These are phyloP conservation scores for Menidia menidia DNA, from an alignment of 2,797 vertebrate genomes.

Conservation along the genomic window DNA sequence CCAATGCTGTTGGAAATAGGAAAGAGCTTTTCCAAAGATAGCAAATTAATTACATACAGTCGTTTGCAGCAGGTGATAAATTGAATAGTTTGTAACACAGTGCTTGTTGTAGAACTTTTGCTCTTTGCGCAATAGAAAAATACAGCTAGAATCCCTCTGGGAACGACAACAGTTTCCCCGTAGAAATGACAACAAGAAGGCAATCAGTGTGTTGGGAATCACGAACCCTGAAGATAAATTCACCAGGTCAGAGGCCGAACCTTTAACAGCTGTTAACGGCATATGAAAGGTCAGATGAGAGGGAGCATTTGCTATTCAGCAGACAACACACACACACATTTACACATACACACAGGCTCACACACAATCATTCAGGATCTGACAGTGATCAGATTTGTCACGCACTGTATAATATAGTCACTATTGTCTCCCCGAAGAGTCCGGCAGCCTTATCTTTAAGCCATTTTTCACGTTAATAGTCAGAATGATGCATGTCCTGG, in stretches of 20 bases:
- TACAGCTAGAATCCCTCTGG: not conserved
- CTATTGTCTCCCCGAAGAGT: constrained; percentile 46
- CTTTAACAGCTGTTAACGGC: constrained; percentile 42
- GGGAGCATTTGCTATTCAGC: constrained; percentile 7
- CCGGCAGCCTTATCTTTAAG: constrained; percentile 53
- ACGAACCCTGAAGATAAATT: constrained; percentile 34
- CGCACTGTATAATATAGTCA: constrained; percentile 43
- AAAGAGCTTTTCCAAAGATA: not conserved
- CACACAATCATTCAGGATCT: constrained; percentile 20
- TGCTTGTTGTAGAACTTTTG: not conserved
- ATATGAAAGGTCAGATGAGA: constrained; percentile 41
- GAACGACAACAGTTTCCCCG: not conserved
- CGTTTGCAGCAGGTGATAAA: not conserved
- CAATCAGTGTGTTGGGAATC: constrained; percentile 28
- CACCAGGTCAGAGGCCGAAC: constrained; percentile 42
- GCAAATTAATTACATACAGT: not conserved
- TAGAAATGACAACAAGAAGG: constrained; percentile 4
- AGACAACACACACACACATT: constrained; percentile 10
- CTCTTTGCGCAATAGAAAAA: not conserved
- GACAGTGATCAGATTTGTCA: constrained; percentile 57
- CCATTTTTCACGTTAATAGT: constrained; percentile 55
- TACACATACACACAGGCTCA: constrained; percentile 7
- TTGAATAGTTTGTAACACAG: not conserved
- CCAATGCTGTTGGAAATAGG: not conserved
- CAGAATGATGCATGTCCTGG: constrained; percentile 47